These are phyloP conservation scores for Poeciliopsis prolifica DNA, from an alignment of 2,113 vertebrate species.

Conservation along the genomic window DNA sequence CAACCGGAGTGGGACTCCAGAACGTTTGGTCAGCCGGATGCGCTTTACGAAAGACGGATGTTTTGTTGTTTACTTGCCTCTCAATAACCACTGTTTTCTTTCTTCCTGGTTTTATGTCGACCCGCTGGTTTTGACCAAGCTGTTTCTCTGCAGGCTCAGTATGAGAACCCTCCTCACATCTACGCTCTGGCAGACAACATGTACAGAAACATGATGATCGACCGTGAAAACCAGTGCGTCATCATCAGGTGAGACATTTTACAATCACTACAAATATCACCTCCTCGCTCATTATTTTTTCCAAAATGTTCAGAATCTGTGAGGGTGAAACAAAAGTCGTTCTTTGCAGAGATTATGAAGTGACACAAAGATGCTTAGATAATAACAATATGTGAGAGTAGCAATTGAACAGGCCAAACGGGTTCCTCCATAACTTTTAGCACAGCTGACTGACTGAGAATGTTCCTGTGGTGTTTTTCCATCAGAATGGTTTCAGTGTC, in stretches of 20 bases:
- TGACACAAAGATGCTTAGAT: constrained; percentile 4
- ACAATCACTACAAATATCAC: not conserved
- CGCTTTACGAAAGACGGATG: no score
- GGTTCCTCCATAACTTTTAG: constrained; percentile 50
- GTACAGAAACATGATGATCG: constrained; percentile 99
- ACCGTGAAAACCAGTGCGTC: constrained; percentile 97
- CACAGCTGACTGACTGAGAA: constrained; percentile 29
- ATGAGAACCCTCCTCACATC: constrained; percentile 98
- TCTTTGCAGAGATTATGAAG: constrained; percentile 21
- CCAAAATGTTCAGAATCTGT: constrained; percentile 4
- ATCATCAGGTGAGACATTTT: constrained; percentile 91
- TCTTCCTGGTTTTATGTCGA: not conserved
- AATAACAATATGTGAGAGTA: constrained; percentile 35
- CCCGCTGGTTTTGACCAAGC: not conserved
- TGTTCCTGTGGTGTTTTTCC: constrained; percentile 26
- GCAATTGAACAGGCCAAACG: constrained; percentile 44
- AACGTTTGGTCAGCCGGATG: no score
- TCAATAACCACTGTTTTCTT: not conserved
- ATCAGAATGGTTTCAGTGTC: not conserved
- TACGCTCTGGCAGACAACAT: constrained; percentile 97
- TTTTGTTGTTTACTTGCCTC: no score
- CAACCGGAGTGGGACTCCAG: no score
- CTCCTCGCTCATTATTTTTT: not conserved
- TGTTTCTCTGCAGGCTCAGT: constrained; percentile 85
- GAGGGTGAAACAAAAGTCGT: constrained; percentile 10